Evolutionary conservation across 2,797 vertebrate species (phyloP).

Genomic region (Menidia menidia): DNA sequence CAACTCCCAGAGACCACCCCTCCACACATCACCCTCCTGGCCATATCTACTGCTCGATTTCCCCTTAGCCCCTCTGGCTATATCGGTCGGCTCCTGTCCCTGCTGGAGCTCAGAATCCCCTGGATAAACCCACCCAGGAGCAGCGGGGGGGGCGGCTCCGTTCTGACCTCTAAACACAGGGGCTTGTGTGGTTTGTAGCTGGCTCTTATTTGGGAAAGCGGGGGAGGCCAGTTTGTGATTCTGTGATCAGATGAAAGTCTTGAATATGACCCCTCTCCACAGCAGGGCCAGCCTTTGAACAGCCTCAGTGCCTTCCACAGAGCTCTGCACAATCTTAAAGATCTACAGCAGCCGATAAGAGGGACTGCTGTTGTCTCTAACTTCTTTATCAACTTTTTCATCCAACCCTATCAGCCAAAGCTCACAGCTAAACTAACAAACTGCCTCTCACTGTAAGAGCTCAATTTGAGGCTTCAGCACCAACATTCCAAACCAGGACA

Average conservation of each 20-base stretch:
- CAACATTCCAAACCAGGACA: constrained; percentile 42
- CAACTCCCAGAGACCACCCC: constrained; percentile 30
- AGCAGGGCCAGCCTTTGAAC: constrained; percentile 71
- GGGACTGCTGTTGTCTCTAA: constrained; percentile 16
- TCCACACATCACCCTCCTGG: constrained; percentile 56
- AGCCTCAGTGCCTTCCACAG: constrained; percentile 33
- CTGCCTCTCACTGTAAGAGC: constrained; percentile 34
- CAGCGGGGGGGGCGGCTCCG: constrained; percentile 42
- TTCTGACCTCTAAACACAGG: constrained; percentile 57
- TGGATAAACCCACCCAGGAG: constrained; percentile 62
- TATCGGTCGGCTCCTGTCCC: constrained; percentile 29
- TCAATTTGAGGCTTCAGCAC: constrained; percentile 40
- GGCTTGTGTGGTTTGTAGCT: constrained; percentile 18
- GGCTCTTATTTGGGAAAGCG: constrained; percentile 35
- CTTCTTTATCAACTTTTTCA: constrained; percentile 14
- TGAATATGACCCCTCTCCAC: constrained; percentile 54
- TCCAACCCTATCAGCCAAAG: constrained; percentile 3
- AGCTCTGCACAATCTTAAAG: constrained; percentile 36
- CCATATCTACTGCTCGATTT: constrained; percentile 49
- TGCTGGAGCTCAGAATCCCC: constrained; percentile 41
- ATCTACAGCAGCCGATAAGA: constrained; percentile 51
- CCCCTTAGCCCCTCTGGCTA: constrained; percentile 46
- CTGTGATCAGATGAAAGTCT: constrained; percentile 66
- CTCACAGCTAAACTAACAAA: constrained; percentile 42
- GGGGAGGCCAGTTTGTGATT: constrained; percentile 19